phyloP scores from a whole-genome alignment of 2,797 vertebrate genomes.

The Pseudomugil gertrudae region DNA sequence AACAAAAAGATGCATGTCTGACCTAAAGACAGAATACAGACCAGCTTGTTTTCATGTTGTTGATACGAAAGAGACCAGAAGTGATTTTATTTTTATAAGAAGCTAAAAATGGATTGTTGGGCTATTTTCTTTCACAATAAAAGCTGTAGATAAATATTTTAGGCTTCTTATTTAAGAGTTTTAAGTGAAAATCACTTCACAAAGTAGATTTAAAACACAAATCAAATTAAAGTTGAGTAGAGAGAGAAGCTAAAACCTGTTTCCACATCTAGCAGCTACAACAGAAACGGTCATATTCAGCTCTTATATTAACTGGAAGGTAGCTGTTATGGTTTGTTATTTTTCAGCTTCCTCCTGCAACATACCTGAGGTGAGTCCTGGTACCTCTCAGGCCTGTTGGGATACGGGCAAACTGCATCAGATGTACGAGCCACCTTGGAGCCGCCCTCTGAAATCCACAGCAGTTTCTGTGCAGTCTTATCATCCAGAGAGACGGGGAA shows the following conservation, averaged over 20 bases:
- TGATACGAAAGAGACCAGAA: too few relatives aligned
- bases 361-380: slow-evolving; percentile 81
- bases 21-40: too few relatives aligned
- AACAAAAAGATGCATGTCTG: too few relatives aligned
- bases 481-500: slow-evolving; percentile 78
- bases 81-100: too few relatives aligned
- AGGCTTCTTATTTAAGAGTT: neutral
- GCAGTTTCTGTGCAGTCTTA: slow-evolving; percentile 81
- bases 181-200: neutral
- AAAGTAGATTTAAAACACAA: neutral
- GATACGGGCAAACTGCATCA: slow-evolving; percentile 80
- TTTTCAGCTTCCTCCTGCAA: too few relatives aligned
- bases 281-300: too few relatives aligned
- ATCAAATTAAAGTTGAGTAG: too few relatives aligned
- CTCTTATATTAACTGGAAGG: too few relatives aligned
- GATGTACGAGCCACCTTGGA: slow-evolving; percentile 76
- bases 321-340: neutral
- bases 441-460: slow-evolving; percentile 82
- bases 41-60: too few relatives aligned
- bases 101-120: too few relatives aligned
- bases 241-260: too few relatives aligned
- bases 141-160: neutral
- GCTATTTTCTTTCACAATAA: neutral
- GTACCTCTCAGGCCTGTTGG: slow-evolving; percentile 82
- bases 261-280: too few relatives aligned